Base-by-base conservation (phyloP, 2,888 invertebrate genomes). In the Lasioglossum zephyrum region DNA sequence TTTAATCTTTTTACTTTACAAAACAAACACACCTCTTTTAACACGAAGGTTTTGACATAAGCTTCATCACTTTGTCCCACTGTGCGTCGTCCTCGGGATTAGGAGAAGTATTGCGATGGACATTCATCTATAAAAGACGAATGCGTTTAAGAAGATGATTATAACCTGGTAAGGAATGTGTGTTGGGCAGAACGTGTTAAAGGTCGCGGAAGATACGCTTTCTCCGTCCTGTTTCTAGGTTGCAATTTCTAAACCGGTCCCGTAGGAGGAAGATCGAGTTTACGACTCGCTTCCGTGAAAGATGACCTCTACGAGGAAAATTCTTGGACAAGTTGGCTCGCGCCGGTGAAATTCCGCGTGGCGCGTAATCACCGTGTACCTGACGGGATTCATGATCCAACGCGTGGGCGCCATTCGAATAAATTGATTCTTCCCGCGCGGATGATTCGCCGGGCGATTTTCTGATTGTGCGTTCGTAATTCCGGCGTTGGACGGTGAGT, bases 251-350 rank as follows among this genome's bases (percentile, higher is more conserved):
- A 85, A 66, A 66, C 41, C 26, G 44, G 74, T 36, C n/a, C 44
- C 44, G 72, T 36, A 26, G 44, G 69, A 69, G 69, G 16, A 60
- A 63, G 31, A 31, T 72, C 69, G 41, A 53, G 79, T 76, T 70
- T 70, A 63, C 85, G 18, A 2, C 63, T 82, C 63, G 70, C 82
- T 85, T 85, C 79, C 82, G 77, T 77, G 85, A 72, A 36, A 85
- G 70, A 77, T 77, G 85, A 86, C 85, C 86, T 77, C 63, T 69
- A 69, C n/a, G 36, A 82, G 77, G 74, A 87, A 85, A 82, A 79
- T 69, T 85, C 77, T 57, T 39, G 18, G 9, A 9, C 11, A 22
- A 60, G n/a, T 18, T 57, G 39, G 9, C 16, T 11, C 4, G 36
- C 9, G n/a, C 53, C 47, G 47, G 22, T 41, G 47, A 72, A 63